Conservation (phyloP, 2,113 vertebrate species). For the Scartelaos histophorus region DNA sequence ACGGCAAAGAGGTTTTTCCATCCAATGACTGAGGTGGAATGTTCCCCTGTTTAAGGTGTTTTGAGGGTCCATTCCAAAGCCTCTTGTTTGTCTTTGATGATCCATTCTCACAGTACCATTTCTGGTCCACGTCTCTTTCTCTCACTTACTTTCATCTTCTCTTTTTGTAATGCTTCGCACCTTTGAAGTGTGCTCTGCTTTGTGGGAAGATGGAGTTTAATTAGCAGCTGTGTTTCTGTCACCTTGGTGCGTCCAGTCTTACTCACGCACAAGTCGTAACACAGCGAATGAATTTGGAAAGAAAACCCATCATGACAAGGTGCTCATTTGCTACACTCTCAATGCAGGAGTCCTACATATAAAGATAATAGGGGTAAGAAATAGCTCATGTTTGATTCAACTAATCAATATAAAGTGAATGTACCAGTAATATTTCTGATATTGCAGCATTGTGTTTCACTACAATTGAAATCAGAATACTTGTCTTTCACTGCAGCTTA, state of each 20-base stretch:
- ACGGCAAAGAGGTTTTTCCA: neutral
- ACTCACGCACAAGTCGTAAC: slow-evolving; percentile 15
- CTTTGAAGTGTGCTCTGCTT: slow-evolving; percentile 51
- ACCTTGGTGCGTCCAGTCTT: slow-evolving; percentile 17
- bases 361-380: slow-evolving; percentile 7
- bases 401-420: slow-evolving; percentile 10
- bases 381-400: neutral
- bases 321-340: neutral
- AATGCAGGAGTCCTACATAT: neutral
- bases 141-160: slow-evolving; percentile 47
- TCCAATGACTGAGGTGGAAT: neutral
- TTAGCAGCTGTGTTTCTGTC: slow-evolving; percentile 48
- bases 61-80: slow-evolving; percentile 46
- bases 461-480: neutral
- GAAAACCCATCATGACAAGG: slow-evolving; percentile 7
- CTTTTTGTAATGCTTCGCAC: slow-evolving; percentile 9
- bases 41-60: slow-evolving; percentile 36
- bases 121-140: slow-evolving; percentile 35
- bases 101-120: slow-evolving; percentile 29
- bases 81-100: slow-evolving; percentile 57
- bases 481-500: slow-evolving; percentile 3
- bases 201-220: slow-evolving; percentile 36
- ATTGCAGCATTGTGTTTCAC: neutral
- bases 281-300: slow-evolving; percentile 14
- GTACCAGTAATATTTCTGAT: slow-evolving; percentile 2